phyloP scores from a whole-genome alignment of 2,888 invertebrate genomes.

The Amiota minor region DNA sequence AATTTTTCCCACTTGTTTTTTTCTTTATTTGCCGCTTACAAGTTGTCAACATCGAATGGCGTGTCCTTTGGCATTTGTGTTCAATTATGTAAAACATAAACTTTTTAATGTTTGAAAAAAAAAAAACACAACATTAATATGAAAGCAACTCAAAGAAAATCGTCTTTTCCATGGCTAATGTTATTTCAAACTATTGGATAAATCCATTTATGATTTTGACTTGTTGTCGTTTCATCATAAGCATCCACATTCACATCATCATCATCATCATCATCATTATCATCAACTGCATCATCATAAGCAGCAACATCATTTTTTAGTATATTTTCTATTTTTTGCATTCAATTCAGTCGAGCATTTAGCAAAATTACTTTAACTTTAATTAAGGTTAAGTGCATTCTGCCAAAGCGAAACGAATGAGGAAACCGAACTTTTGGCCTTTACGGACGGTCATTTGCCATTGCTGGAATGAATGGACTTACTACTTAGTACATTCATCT shows the following conservation, averaged over 20 bases:
- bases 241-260: too few species aligned
- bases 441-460: neutral
- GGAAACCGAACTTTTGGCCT: conserved; percentile 6
- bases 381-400: conserved; percentile 32
- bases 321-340: conserved; percentile 4
- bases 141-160: neutral
- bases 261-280: neutral
- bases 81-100: conserved; percentile 12
- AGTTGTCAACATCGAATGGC: conserved; percentile 12
- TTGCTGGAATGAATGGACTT: neutral
- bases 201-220: neutral
- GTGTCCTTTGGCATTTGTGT: conserved; percentile 7
- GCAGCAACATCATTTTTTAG: neutral
- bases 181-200: neutral
- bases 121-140: neutral
- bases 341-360: conserved; percentile 21
- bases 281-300: neutral
- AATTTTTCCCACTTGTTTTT: neutral
- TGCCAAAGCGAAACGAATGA: neutral
- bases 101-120: conserved; percentile 9
- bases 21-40: conserved; percentile 6
- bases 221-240: neutral
- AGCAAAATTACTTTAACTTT: conserved; percentile 24
- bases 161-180: neutral
- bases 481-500: too few species aligned